A percentile compares a stretch with the other conserved stretches of the same genome.
Conservation (phyloP, 1,140 invertebrate species). For the Drosophila triauraria region DNA sequence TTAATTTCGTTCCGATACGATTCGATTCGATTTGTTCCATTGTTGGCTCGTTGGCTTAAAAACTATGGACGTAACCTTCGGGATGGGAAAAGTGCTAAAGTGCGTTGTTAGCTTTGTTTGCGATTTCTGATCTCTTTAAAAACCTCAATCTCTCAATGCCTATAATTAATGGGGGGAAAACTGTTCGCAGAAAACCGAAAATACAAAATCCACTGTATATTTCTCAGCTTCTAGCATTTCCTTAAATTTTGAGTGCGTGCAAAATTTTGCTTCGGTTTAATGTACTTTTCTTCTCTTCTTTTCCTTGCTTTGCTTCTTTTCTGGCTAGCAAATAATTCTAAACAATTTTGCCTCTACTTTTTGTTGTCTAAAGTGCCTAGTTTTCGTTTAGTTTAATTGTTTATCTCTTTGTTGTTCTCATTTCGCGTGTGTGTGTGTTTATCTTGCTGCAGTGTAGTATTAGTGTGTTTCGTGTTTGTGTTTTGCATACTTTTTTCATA, state of each 20-base stretch:
- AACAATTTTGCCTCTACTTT: conserved; percentile 67
- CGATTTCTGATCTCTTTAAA: conserved; percentile 4
- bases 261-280: conserved; percentile 44
- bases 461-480: conserved; percentile 27
- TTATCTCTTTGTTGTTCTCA: conserved; percentile 37
- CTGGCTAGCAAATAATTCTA: conserved; percentile 66
- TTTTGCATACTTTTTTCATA: conserved; percentile 82
- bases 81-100: conserved; percentile 81
- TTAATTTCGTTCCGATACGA: conserved; percentile 41
- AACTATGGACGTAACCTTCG: conserved; percentile 84
- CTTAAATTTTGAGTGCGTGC: conserved; percentile 55
- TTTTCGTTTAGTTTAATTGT: conserved; percentile 45
- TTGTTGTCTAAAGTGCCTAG: conserved; percentile 67
- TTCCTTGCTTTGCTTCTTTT: background rate
- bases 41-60: conserved; percentile 80
- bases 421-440: conserved; percentile 33
- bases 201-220: conserved; percentile 20
- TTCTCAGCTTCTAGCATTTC: conserved; percentile 22
- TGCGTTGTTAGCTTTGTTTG: conserved; percentile 64
- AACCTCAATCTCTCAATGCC: conserved; percentile 1
- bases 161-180: conserved; percentile 35
- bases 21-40: conserved; percentile 59
- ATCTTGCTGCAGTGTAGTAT: conserved; percentile 34
- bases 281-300: conserved; percentile 2
- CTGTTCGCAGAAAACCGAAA: conserved; percentile 31